Percentiles rank a stretch among this genome's conserved stretches.
phyloP scores from a whole-genome alignment of 2,113 vertebrate genomes.

The Otis tarda region DNA sequence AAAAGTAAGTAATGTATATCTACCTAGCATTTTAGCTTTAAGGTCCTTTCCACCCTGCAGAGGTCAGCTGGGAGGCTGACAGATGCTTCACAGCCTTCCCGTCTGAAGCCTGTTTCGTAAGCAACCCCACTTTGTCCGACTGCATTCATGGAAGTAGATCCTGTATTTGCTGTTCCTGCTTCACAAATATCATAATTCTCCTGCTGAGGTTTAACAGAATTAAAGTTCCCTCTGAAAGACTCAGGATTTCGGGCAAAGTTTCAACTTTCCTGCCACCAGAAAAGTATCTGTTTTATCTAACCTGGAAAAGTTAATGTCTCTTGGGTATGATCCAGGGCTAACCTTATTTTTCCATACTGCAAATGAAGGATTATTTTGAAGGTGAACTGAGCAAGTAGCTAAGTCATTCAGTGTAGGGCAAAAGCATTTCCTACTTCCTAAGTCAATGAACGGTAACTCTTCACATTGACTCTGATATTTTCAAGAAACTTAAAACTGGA shows the following conservation, averaged over 20 bases:
- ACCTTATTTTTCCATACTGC: not conserved
- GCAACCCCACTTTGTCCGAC: not conserved
- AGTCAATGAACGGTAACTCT: not conserved
- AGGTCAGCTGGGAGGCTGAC: not conserved
- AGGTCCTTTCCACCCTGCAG: not conserved
- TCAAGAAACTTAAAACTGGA: not conserved
- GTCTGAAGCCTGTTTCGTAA: not conserved
- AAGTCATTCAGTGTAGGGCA: not conserved
- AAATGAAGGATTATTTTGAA: slow-evolving; percentile 19
- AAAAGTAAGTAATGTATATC: not conserved
- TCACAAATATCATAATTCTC: not conserved
- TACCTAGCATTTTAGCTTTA: not conserved
- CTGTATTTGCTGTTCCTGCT: not conserved
- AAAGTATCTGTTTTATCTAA: slow-evolving; percentile 37
- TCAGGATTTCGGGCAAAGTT: slow-evolving; percentile 24
- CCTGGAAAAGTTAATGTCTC: slow-evolving; percentile 27
- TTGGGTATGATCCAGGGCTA: not conserved
- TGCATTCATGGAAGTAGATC: not conserved
- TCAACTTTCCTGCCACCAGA: not conserved
- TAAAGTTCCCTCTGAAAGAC: not conserved
- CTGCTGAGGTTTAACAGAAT: not conserved
- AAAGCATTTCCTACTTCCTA: not conserved
- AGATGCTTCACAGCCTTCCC: not conserved
- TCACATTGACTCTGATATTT: not conserved
- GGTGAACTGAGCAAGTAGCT: not conserved